Base-by-base conservation (phyloP, 2,113 vertebrate species). In the Catharus bicknelli region DNA sequence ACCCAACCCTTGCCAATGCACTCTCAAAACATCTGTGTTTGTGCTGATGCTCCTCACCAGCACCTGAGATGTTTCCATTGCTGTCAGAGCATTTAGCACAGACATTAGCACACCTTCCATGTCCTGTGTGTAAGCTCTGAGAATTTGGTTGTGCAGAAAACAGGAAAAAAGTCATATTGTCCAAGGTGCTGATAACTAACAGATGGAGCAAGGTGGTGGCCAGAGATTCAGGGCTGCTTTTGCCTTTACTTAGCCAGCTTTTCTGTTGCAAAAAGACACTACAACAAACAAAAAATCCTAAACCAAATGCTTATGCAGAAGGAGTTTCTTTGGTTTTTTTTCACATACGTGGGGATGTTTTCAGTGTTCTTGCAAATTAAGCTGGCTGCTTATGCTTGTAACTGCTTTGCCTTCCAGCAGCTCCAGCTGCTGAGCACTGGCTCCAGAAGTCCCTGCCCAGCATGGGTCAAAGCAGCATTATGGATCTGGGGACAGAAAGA, bases 11-110 rank as follows among this genome's bases (percentile, higher is more conserved):
- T 51, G 19, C 57, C 78, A 29, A 25, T 7, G 13, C 2, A 2
- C n/a, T 51, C 10, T 29, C 25, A 4, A 22, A 57, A 32, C 15
- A 3, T 13, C 34, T 40, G 1, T 23, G 15, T 48, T 72, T 59
- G 66, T 10, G 1, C 45, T 20, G 57, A 20, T 42, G 23, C 7
- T 63, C 61, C 68, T 84, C 57, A 45, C 66, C 27, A 27, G 17
- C 1, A 19, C 27, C 63, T 0, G 2, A 64, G 32, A 7, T 7
- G 30, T 69, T 79, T 45, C 34, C 7, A 2, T 32, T 61, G 58
- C 50, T 72, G 54, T 66, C 74, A 73, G 59, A 72, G 45, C n/a
- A 10, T 34, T 73, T 25, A 53, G 40, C 29, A 5, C 20, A 58
- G 74, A 16, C 8, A 34, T 5, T n/a, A 51, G 40, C 54, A n/a